Conservation (phyloP, 2,888 invertebrate species). For the Luperina nickerlii region DNA sequence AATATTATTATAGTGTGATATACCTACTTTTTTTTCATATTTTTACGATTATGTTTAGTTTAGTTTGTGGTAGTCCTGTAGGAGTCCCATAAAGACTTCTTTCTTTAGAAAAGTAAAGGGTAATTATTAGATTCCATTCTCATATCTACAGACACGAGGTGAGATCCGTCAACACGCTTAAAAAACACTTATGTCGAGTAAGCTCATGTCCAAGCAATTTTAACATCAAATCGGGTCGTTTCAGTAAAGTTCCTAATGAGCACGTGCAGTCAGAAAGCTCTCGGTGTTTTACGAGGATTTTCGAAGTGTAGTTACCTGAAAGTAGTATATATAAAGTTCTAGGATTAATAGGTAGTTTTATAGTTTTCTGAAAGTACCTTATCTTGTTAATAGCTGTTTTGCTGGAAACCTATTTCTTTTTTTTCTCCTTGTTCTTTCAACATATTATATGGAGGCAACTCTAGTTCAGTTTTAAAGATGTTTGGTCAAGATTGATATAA, state of each 20-base stretch:
- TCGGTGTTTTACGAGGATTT: neutral
- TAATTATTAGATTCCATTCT: neutral
- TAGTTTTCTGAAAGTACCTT: slow-evolving; percentile 1
- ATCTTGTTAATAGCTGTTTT: neutral
- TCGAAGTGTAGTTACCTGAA: slow-evolving; percentile 3
- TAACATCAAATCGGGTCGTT: neutral
- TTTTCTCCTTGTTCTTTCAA: neutral
- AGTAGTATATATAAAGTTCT: slow-evolving; percentile 3
- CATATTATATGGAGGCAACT: no score
- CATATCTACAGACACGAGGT: neutral
- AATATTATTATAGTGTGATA: no score
- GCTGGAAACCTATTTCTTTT: no score
- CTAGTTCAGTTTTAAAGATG: no score
- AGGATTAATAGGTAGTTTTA: neutral
- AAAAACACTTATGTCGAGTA: neutral
- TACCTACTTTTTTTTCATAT: no score
- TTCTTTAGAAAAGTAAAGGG: no score
- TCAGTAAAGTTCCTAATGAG: neutral
- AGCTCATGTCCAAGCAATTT: neutral
- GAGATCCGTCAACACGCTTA: neutral
- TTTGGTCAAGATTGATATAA: no score
- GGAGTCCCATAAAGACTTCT: no score
- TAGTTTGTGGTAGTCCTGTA: no score
- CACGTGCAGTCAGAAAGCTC: neutral
- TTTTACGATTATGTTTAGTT: no score